Evolutionary conservation across 2,113 vertebrate genomes (phyloP).

Genomic region (Malurus melanocephalus): DNA sequence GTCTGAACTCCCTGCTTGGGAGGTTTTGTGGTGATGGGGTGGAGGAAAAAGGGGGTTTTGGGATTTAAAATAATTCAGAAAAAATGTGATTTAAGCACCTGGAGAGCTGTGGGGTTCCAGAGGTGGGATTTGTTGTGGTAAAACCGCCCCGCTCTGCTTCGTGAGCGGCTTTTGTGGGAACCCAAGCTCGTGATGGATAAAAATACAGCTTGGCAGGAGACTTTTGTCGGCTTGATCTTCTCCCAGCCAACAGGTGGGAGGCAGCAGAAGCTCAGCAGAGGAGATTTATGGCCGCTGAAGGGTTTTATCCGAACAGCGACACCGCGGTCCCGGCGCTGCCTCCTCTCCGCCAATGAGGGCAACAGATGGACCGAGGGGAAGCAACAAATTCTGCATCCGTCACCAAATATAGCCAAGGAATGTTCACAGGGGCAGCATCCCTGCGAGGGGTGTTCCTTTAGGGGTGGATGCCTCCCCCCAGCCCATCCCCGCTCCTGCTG

Average conservation of each 20-base stretch:
- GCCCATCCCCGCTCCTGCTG: not conserved
- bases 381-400: conserved; percentile 12
- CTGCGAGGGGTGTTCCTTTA: not conserved
- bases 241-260: conserved; percentile 50
- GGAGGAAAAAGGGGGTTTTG: rapidly evolving
- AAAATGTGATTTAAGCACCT: not conserved
- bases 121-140: not conserved
- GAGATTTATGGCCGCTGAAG: conserved; percentile 27
- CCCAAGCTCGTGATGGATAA: not conserved
- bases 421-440: not conserved
- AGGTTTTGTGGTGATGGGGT: not conserved
- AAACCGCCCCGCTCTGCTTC: not conserved
- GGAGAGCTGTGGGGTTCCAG: not conserved
- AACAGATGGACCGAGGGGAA: conserved; percentile 5
- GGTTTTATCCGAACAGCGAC: not conserved
- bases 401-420: conserved; percentile 53
- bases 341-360: not conserved
- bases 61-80: not conserved
- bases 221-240: conserved; percentile 16
- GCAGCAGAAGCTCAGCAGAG: conserved; percentile 28
- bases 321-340: not conserved
- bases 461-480: not conserved
- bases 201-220: conserved; percentile 9
- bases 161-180: not conserved
- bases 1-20: not conserved